Evolutionary conservation across 1,140 invertebrate genomes (phyloP).

Genomic region (Heliconius hermathena): DNA sequence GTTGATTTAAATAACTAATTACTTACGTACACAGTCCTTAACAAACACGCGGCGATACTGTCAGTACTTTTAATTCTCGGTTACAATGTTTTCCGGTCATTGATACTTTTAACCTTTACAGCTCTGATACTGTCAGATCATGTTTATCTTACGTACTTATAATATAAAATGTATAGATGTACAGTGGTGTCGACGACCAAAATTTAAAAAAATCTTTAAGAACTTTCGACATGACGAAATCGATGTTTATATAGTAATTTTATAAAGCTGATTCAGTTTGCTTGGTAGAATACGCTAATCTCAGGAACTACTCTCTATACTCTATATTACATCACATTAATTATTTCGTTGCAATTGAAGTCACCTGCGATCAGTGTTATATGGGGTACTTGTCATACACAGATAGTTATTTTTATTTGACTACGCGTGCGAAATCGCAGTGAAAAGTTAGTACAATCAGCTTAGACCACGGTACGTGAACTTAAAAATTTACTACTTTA

Average conservation of each 20-base stretch:
- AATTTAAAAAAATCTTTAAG: too few species aligned
- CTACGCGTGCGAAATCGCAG: too few species aligned
- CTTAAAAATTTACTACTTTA: background rate
- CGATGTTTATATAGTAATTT: too few species aligned
- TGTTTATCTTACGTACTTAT: background rate
- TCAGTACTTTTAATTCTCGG: slow-evolving; percentile 28
- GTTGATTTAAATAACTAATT: slow-evolving; percentile 6
- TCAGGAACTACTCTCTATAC: too few species aligned
- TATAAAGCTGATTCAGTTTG: too few species aligned
- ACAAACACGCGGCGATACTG: background rate
- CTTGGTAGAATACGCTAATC: too few species aligned
- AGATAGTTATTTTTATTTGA: background rate
- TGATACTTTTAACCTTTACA: slow-evolving; percentile 28
- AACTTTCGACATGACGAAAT: too few species aligned
- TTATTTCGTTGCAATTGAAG: too few species aligned
- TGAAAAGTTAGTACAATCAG: background rate
- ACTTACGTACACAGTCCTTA: background rate
- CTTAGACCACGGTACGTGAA: too few species aligned
- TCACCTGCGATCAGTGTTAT: too few species aligned
- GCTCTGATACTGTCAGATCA: slow-evolving; percentile 16
- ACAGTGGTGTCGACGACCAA: background rate
- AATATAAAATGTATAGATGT: background rate
- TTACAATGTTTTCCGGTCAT: slow-evolving; percentile 27
- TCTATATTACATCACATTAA: too few species aligned
- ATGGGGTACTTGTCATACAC: too few species aligned